Percentiles rank a stretch among this genome's conserved stretches.
phyloP scores from a whole-genome alignment of 1,140 invertebrate genomes.

The Calephelis nemesis region DNA sequence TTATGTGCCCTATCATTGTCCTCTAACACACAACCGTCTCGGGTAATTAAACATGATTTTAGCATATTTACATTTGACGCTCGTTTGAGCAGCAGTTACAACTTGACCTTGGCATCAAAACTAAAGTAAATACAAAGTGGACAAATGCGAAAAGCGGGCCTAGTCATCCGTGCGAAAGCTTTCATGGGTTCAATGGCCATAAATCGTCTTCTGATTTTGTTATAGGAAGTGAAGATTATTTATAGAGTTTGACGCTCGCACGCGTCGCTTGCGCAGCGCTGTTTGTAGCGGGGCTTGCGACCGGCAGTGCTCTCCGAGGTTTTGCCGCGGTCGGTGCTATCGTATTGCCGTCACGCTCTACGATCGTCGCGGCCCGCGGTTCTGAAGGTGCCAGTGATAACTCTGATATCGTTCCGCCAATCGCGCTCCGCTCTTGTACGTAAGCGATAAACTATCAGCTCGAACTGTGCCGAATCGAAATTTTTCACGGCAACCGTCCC shows the following conservation, averaged over 20 bases:
- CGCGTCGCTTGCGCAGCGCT: conserved; percentile 47
- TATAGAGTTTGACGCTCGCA: conserved; percentile 58
- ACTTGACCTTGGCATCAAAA: conserved; percentile 37
- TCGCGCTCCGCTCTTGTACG: conserved; percentile 44
- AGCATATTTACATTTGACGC: not conserved
- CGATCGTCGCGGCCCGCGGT: conserved; percentile 29
- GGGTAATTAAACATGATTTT: not conserved
- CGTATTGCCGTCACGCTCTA: conserved; percentile 21
- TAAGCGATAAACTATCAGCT: conserved; percentile 49
- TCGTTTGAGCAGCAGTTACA: not conserved
- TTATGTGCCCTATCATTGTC: conserved; percentile 8
- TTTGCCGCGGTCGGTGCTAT: conserved; percentile 35
- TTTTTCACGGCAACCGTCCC: conserved; percentile 45
- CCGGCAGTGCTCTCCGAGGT: conserved; percentile 17
- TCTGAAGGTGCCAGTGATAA: conserved; percentile 66
- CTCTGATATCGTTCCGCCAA: conserved; percentile 55
- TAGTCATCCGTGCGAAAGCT: conserved; percentile 54
- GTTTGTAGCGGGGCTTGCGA: conserved; percentile 22
- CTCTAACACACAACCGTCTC: not conserved
- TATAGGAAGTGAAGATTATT: conserved; percentile 72
- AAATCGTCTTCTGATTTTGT: conserved; percentile 66
- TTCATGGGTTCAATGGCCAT: conserved; percentile 71
- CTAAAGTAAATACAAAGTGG: conserved; percentile 21
- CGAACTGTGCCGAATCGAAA: conserved; percentile 53
- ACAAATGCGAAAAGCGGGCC: conserved; percentile 30